phyloP scores from a whole-genome alignment of 2,113 vertebrate species.

The Cryptotis parvus region DNA sequence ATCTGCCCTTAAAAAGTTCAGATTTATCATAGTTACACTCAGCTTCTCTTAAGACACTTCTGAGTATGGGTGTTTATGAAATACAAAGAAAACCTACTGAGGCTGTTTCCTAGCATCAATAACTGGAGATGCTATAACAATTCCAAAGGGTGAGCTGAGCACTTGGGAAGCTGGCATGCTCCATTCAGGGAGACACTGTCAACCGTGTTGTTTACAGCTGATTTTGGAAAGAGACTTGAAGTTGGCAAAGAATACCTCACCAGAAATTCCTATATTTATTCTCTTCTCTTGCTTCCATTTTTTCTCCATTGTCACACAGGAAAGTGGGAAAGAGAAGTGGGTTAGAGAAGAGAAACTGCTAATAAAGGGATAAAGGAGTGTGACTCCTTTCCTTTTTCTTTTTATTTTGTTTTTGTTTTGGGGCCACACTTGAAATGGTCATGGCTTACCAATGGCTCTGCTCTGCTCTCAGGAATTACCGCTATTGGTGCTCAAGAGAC shows the following conservation, averaged over 20 bases:
- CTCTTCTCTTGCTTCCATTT: background rate
- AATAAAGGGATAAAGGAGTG: background rate
- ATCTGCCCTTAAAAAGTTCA: constrained; percentile 7
- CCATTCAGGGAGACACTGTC: background rate
- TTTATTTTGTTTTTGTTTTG: too few relatives aligned
- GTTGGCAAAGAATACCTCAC: background rate
- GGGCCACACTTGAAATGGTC: too few relatives aligned
- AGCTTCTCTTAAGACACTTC: background rate
- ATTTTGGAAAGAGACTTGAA: constrained; percentile 2
- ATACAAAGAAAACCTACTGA: constrained; percentile 28
- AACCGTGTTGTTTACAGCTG: background rate
- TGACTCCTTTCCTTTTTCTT: too few relatives aligned
- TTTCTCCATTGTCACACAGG: background rate
- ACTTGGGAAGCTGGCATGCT: background rate
- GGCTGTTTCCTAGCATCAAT: background rate
- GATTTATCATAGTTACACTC: constrained; percentile 9
- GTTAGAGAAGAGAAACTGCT: background rate
- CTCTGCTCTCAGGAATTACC: too few relatives aligned
- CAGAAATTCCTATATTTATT: constrained; percentile 1
- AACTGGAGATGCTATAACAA: background rate
- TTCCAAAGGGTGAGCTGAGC: background rate
- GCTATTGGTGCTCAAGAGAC: too few relatives aligned
- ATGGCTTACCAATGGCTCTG: too few relatives aligned
- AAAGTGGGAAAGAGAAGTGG: background rate
- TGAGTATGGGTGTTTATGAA: background rate